A percentile compares a stretch with the other conserved stretches of the same genome.
Conservation (phyloP, 2,113 vertebrate species). For the Daphoenositta chrysoptera region DNA sequence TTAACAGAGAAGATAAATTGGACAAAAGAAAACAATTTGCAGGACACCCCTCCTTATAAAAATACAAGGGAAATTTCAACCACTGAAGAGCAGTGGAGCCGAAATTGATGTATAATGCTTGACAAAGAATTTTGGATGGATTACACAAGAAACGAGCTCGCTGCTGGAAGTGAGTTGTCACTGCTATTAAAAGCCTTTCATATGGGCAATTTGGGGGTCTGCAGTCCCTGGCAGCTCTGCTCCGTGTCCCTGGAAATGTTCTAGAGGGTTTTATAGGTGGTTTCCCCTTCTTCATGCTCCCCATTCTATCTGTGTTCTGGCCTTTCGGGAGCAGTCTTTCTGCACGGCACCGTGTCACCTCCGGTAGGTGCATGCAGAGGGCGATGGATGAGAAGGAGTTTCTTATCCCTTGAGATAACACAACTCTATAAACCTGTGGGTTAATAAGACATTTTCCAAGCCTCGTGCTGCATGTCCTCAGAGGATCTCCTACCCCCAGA, state of each 20-base stretch:
- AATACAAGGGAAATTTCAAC: not conserved
- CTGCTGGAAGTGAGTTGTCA: accelerated
- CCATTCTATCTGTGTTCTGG: accelerated
- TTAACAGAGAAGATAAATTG: not conserved
- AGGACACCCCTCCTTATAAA: not conserved
- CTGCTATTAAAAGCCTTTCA: accelerated
- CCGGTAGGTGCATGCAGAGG: accelerated
- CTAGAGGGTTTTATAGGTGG: not conserved
- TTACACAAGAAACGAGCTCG: not conserved
- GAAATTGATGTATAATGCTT: not conserved
- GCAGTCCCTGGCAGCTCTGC: not conserved
- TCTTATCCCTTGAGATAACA: not conserved
- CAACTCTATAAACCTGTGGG: accelerated
- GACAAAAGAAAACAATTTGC: not conserved
- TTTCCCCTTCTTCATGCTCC: not conserved
- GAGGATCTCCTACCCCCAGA: too few relatives aligned
- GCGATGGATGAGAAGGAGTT: accelerated
- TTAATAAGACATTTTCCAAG: not conserved
- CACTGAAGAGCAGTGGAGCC: not conserved
- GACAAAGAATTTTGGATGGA: not conserved
- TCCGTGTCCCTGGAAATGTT: accelerated
- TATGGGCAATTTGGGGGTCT: accelerated
- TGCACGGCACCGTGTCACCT: accelerated
- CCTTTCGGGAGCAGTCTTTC: not conserved
- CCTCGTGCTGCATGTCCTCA: not conserved